These are phyloP conservation scores for Heliothis peltigera DNA, from an alignment of 2,888 invertebrate genomes.

Conservation along the genomic window DNA sequence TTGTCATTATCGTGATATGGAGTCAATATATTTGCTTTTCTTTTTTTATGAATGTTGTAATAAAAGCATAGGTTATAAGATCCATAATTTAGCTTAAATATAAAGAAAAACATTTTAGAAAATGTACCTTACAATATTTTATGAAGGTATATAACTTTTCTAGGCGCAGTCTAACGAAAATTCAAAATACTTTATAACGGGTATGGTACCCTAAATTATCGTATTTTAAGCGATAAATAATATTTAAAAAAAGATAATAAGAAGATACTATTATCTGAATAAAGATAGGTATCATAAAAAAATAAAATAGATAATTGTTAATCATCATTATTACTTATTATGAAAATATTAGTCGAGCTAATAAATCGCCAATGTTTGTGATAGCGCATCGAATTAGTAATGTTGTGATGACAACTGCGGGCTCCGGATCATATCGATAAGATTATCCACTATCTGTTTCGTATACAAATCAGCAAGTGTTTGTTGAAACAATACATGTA, in stretches of 20 bases:
- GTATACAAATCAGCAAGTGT: neutral
- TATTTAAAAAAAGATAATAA: neutral
- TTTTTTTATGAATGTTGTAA: no score
- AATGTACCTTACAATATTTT: no score
- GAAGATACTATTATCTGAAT: neutral
- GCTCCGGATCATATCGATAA: conserved; percentile 35
- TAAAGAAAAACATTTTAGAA: no score
- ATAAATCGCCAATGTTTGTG: conserved; percentile 9
- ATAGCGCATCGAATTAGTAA: conserved; percentile 23
- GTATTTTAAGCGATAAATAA: conserved; percentile 1
- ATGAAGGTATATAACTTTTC: no score
- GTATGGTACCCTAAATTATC: neutral
- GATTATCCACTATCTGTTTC: conserved; percentile 7
- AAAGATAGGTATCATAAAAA: neutral
- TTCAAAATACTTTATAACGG: no score
- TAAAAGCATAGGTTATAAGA: no score
- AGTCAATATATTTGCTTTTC: no score
- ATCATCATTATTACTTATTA: conserved; percentile 7
- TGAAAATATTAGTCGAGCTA: conserved; percentile 38
- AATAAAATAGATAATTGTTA: neutral
- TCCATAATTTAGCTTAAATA: no score
- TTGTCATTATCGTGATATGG: no score
- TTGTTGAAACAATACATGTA: neutral
- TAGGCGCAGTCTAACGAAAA: no score
- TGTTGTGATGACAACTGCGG: conserved; percentile 28